A percentile compares a stretch with the other conserved stretches of the same genome.
Conservation (phyloP, 2,797 vertebrate species). For the Onychomys leucogaster region DNA sequence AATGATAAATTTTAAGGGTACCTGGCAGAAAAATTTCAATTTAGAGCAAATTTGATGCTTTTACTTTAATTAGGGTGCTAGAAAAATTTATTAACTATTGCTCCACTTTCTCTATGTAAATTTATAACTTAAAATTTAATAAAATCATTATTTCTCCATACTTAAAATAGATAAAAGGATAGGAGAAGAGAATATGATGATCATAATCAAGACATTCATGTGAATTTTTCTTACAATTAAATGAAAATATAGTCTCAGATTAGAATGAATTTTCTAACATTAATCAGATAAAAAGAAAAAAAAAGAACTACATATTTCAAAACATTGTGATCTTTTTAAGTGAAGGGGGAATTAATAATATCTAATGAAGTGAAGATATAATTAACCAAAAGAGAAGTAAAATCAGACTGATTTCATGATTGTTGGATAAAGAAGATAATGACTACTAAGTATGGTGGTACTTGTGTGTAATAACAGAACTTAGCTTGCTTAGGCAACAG, state of each 20-base stretch:
- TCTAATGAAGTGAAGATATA: background rate
- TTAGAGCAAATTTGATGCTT: background rate
- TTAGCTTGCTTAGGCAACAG: background rate
- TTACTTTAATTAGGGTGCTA: background rate
- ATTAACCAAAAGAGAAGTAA: background rate
- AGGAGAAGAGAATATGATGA: background rate
- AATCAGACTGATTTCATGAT: background rate
- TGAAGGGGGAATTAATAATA: background rate
- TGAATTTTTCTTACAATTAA: background rate
- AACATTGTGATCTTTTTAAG: slow-evolving; percentile 9
- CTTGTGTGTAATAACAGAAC: too few species aligned
- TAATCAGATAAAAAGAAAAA: background rate
- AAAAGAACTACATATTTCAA: background rate
- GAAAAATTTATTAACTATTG: background rate
- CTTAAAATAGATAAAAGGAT: background rate
- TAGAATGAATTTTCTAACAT: background rate
- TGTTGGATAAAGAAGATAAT: background rate
- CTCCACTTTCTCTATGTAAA: background rate
- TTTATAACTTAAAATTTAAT: background rate
- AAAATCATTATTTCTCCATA: background rate
- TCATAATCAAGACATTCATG: background rate
- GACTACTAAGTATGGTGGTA: background rate
- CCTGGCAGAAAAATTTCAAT: background rate
- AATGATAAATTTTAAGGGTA: background rate
- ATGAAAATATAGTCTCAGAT: background rate